Conservation (phyloP, 1,140 invertebrate species). For the Fopius arisanus region DNA sequence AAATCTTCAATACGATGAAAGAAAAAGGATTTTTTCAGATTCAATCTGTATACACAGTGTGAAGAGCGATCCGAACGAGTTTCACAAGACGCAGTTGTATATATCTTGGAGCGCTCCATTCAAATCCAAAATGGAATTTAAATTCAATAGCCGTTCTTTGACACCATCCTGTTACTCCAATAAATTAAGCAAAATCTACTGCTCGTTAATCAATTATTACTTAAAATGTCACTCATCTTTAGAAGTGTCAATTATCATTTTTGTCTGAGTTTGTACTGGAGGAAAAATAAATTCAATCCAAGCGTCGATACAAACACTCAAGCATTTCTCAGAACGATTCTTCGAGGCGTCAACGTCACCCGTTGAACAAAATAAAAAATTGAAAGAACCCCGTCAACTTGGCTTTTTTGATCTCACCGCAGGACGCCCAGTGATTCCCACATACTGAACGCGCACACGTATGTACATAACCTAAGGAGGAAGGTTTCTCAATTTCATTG, state of each 20-base stretch:
- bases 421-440: constrained; percentile 5
- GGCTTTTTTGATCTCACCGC: constrained; percentile 51
- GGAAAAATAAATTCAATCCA: not conserved
- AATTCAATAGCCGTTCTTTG: not conserved
- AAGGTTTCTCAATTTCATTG: constrained; percentile 7
- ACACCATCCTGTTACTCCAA: not conserved
- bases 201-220: not conserved
- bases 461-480: constrained; percentile 17
- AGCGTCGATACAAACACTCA: not conserved
- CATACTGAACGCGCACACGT: constrained; percentile 6
- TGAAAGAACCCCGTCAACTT: constrained; percentile 5
- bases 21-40: constrained; percentile 23
- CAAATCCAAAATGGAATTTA: not conserved
- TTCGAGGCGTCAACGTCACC: constrained; percentile 27
- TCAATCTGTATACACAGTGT: constrained; percentile 35
- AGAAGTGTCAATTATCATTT: not conserved
- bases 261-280: not conserved
- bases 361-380: constrained; percentile 20
- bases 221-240: not conserved
- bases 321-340: constrained; percentile 30
- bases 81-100: constrained; percentile 1
- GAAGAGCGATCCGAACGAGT: not conserved
- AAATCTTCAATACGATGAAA: constrained; percentile 21
- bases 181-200: not conserved
- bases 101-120: not conserved